These are phyloP conservation scores for Urocyon cinereoargenteus DNA, from an alignment of 2,797 vertebrate species.

Conservation along the genomic window DNA sequence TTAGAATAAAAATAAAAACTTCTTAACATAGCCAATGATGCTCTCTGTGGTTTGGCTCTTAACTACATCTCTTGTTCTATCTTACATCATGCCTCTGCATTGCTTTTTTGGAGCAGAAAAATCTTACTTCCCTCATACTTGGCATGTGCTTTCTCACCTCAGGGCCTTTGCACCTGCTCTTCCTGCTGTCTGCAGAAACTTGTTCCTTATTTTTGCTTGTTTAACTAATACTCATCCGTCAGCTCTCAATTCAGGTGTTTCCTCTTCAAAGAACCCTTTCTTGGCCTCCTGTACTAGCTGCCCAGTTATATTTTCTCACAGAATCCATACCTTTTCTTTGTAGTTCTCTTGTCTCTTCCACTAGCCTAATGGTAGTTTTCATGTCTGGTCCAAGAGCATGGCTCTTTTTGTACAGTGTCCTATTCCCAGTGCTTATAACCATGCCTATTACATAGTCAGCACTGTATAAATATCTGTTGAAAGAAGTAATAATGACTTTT, in stretches of 20 bases:
- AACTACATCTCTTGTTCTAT: neutral
- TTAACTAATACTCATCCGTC: neutral
- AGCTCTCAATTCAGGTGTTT: neutral
- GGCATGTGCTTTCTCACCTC: neutral
- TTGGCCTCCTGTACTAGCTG: neutral
- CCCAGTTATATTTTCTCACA: neutral
- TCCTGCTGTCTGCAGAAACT: neutral
- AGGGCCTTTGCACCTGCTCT: neutral
- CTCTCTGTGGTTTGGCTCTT: neutral
- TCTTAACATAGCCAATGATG: neutral
- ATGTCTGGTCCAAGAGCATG: neutral
- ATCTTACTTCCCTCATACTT: neutral
- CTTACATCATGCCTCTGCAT: neutral
- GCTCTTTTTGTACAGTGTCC: neutral
- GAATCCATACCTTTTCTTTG: neutral
- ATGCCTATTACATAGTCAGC: neutral
- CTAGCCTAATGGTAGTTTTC: neutral
- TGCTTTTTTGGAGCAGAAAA: neutral
- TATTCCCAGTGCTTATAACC: neutral
- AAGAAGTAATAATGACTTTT: conserved; percentile 21
- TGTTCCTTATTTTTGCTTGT: neutral
- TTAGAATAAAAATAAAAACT: neutral
- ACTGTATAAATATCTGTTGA: conserved; percentile 31
- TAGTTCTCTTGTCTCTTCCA: neutral
- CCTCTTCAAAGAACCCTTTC: neutral